Evolutionary conservation across 2,797 vertebrate species (phyloP).

Genomic region (Eptatretus atami): DNA sequence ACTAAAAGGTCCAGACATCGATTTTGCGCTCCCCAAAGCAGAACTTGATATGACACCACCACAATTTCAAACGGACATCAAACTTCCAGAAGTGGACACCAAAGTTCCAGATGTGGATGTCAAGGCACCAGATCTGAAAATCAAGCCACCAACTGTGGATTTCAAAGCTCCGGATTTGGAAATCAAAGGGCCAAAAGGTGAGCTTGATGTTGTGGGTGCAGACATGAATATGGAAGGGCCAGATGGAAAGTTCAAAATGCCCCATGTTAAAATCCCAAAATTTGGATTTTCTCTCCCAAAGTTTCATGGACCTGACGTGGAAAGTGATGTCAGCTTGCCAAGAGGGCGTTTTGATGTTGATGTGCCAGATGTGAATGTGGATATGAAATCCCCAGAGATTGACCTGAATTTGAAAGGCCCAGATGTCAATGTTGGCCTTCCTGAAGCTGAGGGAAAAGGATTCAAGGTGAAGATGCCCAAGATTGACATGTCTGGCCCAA

Average conservation of each 20-base stretch:
- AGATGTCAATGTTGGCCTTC: conserved; percentile 7
- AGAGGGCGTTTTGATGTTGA: conserved; percentile 10
- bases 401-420: conserved; percentile 12
- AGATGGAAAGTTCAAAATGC: conserved; percentile 17
- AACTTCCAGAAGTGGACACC: conserved; percentile 13
- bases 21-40: conserved; percentile 10
- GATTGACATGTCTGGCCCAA: neutral
- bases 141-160: conserved; percentile 16
- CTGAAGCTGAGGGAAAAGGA: conserved; percentile 12
- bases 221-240: conserved; percentile 11
- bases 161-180: conserved; percentile 8
- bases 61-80: conserved; percentile 6
- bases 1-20: conserved; percentile 12
- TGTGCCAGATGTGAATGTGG: conserved; percentile 10
- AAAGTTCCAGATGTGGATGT: conserved; percentile 10
- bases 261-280: conserved; percentile 19
- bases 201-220: conserved; percentile 10
- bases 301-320: conserved; percentile 13
- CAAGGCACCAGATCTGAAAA: conserved; percentile 13
- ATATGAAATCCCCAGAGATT: conserved; percentile 6
- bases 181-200: conserved; percentile 12
- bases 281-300: conserved; percentile 12
- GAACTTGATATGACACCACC: conserved; percentile 10
- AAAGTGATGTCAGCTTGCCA: conserved; percentile 10
- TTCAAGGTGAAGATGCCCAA: conserved; percentile 12